Conservation (phyloP, 2,797 vertebrate species). For the Hippoglossus hippoglossus region DNA sequence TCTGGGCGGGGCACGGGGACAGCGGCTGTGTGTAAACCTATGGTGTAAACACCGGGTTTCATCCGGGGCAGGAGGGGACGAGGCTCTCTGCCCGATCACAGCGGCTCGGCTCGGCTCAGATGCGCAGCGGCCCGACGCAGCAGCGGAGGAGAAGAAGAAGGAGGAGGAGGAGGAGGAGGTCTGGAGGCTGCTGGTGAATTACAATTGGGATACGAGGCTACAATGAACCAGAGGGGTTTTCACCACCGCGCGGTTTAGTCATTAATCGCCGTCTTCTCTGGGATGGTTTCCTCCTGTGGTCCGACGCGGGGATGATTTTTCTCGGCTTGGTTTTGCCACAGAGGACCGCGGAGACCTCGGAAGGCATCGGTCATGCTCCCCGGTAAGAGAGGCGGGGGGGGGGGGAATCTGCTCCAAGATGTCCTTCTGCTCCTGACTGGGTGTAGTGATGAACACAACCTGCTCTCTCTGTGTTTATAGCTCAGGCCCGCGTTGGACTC, state of each 20-base stretch:
- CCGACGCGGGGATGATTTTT: conserved; percentile 45
- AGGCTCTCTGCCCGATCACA: conserved; percentile 25
- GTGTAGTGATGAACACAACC: conserved; percentile 34
- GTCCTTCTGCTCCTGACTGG: conserved; percentile 56
- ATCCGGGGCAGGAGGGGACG: conserved; percentile 47
- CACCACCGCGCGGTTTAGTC: neutral
- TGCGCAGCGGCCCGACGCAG: conserved; percentile 71
- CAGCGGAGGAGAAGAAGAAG: no score
- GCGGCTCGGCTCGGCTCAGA: conserved; percentile 58
- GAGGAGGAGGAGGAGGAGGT: conserved; percentile 52
- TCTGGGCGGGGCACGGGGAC: conserved; percentile 68
- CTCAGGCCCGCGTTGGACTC: neutral
- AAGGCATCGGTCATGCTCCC: conserved; percentile 76
- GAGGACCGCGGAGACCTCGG: conserved; percentile 73
- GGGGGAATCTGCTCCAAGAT: conserved; percentile 50
- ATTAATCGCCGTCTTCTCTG: neutral
- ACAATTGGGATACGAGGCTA: conserved; percentile 60
- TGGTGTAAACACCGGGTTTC: conserved; percentile 34
- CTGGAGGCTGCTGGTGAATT: conserved; percentile 74
- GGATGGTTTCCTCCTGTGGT: neutral
- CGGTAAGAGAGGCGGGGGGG: conserved; percentile 61
- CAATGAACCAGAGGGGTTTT: conserved; percentile 19
- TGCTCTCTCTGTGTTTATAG: neutral
- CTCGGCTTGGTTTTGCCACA: conserved; percentile 40
- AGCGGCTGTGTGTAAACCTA: neutral